phyloP scores from a whole-genome alignment of 2,888 invertebrate genomes.

The Temnothorax unifasciatus region DNA sequence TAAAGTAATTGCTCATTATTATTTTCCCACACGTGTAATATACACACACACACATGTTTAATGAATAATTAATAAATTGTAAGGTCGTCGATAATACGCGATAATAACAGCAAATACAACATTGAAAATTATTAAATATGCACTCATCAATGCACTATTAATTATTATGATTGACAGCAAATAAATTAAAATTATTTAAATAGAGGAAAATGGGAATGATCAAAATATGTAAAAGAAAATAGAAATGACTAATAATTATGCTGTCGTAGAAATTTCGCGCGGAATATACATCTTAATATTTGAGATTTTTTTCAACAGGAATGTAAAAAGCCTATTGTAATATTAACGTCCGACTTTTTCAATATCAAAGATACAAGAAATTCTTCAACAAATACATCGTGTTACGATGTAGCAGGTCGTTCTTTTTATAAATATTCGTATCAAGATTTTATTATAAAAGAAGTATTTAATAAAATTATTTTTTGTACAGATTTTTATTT shows the following conservation, averaged over 20 bases:
- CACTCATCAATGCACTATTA: not conserved
- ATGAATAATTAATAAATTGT: constrained; percentile 9
- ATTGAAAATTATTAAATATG: constrained; percentile 7
- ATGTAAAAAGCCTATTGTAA: constrained; percentile 19
- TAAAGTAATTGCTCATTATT: not conserved
- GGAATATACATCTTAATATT: constrained; percentile 3
- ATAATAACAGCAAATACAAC: not conserved
- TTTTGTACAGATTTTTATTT: no score
- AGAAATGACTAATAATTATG: constrained; percentile 11
- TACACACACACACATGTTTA: not conserved
- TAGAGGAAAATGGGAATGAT: not conserved
- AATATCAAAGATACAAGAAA: constrained; percentile 1
- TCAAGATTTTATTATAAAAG: not conserved
- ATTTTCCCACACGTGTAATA: not conserved
- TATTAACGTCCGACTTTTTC: not conserved
- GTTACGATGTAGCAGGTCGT: not conserved
- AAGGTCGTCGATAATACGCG: not conserved
- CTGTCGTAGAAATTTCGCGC: not conserved
- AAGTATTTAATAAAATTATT: not conserved
- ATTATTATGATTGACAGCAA: not conserved
- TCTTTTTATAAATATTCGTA: not conserved
- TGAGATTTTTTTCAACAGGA: not conserved
- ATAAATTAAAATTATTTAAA: constrained; percentile 19
- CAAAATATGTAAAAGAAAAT: not conserved
- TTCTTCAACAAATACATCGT: not conserved